Evolutionary conservation across 1,140 invertebrate genomes (phyloP).

Genomic region (Drosophila pseudoobscura): DNA sequence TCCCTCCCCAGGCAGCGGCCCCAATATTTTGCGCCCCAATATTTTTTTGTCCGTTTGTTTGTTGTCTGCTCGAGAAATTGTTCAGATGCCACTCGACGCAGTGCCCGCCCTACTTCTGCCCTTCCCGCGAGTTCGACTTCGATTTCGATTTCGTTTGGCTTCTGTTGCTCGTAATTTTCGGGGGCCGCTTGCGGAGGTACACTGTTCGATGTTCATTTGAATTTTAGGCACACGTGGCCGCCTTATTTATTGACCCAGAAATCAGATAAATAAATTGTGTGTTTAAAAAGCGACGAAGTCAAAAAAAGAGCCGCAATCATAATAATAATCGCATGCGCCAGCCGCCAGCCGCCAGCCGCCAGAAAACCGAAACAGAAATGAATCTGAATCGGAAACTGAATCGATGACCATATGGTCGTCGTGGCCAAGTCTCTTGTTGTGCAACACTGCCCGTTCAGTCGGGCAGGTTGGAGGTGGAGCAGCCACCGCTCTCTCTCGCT

Average conservation of each 20-base stretch:
- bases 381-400: constrained; percentile 4
- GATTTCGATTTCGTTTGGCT: constrained; percentile 22
- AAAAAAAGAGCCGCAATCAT: constrained; percentile 42
- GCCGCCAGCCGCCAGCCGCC: background rate
- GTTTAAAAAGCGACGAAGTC: constrained; percentile 45
- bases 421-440: background rate
- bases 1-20: background rate
- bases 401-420: constrained; percentile 48
- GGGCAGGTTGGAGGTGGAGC: no score
- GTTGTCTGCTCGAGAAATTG: constrained; percentile 72
- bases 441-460: background rate
- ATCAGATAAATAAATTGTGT: constrained; percentile 77
- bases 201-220: constrained; percentile 63
- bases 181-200: constrained; percentile 10
- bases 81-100: constrained; percentile 64
- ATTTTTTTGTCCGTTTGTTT: constrained; percentile 49
- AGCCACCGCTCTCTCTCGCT: no score
- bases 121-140: constrained; percentile 5
- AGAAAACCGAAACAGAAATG: background rate
- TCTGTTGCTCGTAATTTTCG: constrained; percentile 35
- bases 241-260: constrained; percentile 80
- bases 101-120: constrained; percentile 47
- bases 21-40: constrained; percentile 8
- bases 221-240: constrained; percentile 71
- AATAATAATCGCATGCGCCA: constrained; percentile 75